These are phyloP conservation scores for Pristionchus entomophagus DNA, from an alignment of 2,888 invertebrate genomes.

Conservation along the genomic window DNA sequence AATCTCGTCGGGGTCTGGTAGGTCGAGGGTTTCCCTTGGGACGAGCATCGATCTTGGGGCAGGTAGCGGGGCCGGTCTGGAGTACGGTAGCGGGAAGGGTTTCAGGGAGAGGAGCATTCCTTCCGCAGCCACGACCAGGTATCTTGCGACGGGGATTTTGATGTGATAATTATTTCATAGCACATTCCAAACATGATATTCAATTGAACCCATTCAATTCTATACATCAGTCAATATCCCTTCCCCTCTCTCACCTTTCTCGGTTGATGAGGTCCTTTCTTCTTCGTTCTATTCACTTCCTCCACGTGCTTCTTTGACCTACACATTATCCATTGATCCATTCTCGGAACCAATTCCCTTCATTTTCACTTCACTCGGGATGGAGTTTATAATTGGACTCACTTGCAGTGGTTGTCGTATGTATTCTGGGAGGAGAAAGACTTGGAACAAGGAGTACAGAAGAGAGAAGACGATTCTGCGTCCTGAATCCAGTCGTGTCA, in stretches of 20 bases:
- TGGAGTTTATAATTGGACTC: neutral
- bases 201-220: neutral
- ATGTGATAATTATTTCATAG: too few species aligned
- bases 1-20: too few species aligned
- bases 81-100: too few species aligned
- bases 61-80: too few species aligned
- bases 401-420: constrained; percentile 79
- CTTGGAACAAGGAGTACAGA: constrained; percentile 71
- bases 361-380: neutral
- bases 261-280: constrained; percentile 75
- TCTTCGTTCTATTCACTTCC: constrained; percentile 76
- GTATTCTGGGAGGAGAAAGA: constrained; percentile 88
- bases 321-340: constrained; percentile 85
- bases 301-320: constrained; percentile 87
- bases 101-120: too few species aligned
- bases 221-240: neutral
- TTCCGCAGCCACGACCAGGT: too few species aligned
- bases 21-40: too few species aligned
- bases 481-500: too few species aligned
- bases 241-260: constrained; percentile 50
- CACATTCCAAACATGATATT: neutral
- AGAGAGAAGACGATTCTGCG: constrained; percentile 86
- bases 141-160: too few species aligned
- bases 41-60: too few species aligned
- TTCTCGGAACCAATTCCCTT: neutral